Conservation (phyloP, 2,797 vertebrate species). For the Silurus aristotelis region DNA sequence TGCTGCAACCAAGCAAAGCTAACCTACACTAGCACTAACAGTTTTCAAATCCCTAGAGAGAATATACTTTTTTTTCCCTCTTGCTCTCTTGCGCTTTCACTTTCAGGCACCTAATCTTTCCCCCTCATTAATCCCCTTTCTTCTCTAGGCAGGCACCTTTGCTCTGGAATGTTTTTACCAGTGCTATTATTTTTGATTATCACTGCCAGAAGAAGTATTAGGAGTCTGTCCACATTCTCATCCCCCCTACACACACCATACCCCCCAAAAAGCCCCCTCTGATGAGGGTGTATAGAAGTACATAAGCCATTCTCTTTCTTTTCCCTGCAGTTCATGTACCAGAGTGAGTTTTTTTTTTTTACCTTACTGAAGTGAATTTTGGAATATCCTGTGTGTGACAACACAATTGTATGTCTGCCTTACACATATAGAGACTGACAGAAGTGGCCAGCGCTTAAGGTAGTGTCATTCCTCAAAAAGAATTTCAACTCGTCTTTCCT, state of each 20-base stretch:
- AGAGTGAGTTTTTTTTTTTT: conserved; percentile 59
- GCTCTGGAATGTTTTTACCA: conserved; percentile 71
- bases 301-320: conserved; percentile 59
- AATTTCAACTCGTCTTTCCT: conserved; percentile 55
- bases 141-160: conserved; percentile 72
- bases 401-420: conserved; percentile 62
- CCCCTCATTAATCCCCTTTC: conserved; percentile 77
- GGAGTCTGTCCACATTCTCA: conserved; percentile 60
- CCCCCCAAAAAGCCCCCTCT: conserved; percentile 49
- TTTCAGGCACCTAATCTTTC: conserved; percentile 75
- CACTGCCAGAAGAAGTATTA: conserved; percentile 64
- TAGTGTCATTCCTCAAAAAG: conserved; percentile 60
- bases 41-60: conserved; percentile 62
- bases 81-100: conserved; percentile 60
- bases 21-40: conserved; percentile 81
- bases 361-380: conserved; percentile 53
- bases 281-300: conserved; percentile 65
- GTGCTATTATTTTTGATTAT: conserved; percentile 73
- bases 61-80: conserved; percentile 49
- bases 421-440: conserved; percentile 62
- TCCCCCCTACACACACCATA: conserved; percentile 22
- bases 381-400: conserved; percentile 65
- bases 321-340: conserved; percentile 23
- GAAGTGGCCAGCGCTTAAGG: conserved; percentile 64
- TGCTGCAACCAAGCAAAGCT: conserved; percentile 86